These are phyloP conservation scores for Aptenodytes forsteri DNA, from an alignment of 2,113 vertebrate species.

Conservation along the genomic window DNA sequence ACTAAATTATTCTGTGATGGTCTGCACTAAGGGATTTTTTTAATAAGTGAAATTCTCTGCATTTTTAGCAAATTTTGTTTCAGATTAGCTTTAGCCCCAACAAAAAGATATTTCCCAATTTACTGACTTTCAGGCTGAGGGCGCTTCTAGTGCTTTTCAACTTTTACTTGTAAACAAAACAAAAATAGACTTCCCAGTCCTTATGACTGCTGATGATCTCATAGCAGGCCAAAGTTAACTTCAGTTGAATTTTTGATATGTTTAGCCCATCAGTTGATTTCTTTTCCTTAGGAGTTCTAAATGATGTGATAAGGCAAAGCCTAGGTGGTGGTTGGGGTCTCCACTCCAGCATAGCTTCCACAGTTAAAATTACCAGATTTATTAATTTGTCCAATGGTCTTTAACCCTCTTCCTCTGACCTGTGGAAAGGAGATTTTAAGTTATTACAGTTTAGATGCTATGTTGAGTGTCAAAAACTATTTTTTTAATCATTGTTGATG, in stretches of 20 bases:
- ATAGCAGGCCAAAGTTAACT: background rate
- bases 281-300: background rate
- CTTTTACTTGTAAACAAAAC: slow-evolving; percentile 35
- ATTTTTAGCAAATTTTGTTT: background rate
- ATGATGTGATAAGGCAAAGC: background rate
- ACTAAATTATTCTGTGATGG: background rate
- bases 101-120: background rate
- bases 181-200: background rate
- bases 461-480: background rate
- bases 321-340: background rate
- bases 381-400: background rate
- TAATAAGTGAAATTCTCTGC: background rate
- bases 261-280: background rate
- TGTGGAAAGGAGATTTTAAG: background rate
- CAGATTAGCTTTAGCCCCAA: background rate
- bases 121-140: background rate
- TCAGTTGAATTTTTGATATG: background rate
- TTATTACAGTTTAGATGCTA: background rate
- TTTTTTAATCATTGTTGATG: background rate
- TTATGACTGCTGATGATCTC: background rate
- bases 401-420: background rate
- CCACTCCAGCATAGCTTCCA: background rate
- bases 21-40: background rate
- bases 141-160: background rate
- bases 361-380: background rate